Percentiles rank a stretch among this genome's conserved stretches.
phyloP scores from a whole-genome alignment of 2,888 invertebrate species.

The Hyposoter didymator region DNA sequence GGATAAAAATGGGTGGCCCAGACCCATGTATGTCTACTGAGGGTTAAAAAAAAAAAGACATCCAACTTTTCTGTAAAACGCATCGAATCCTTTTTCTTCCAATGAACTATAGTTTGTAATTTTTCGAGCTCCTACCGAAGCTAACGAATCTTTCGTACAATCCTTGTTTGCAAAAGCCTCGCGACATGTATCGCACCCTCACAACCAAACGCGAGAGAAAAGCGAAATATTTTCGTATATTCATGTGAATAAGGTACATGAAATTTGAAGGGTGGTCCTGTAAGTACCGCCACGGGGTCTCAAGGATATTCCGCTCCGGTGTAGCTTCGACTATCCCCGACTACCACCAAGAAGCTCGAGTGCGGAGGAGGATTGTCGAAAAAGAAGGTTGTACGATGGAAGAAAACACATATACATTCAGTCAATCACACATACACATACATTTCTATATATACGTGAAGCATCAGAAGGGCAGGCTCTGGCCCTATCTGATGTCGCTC shows the following conservation, averaged over 20 bases:
- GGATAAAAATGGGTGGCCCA: too few species aligned
- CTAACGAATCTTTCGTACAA: slow-evolving; percentile 20
- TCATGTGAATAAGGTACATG: slow-evolving; percentile 34
- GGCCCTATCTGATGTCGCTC: slow-evolving; percentile 83
- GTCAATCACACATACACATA: neutral
- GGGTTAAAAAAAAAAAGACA: neutral
- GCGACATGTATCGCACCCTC: slow-evolving; percentile 35
- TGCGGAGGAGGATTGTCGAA: slow-evolving; percentile 20
- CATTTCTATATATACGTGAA: neutral
- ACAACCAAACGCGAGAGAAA: slow-evolving; percentile 35
- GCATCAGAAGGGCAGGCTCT: slow-evolving; percentile 65
- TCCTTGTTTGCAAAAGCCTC: neutral
- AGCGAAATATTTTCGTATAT: slow-evolving; percentile 46
- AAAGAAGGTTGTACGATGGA: slow-evolving; percentile 57
- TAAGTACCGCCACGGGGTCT: slow-evolving; percentile 55
- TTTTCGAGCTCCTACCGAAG: neutral
- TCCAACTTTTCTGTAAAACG: neutral
- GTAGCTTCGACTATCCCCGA: slow-evolving; percentile 60
- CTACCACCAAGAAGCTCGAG: slow-evolving; percentile 36
- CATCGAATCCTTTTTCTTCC: neutral
- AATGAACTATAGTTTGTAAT: neutral
- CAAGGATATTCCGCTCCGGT: slow-evolving; percentile 53
- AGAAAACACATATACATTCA: slow-evolving; percentile 23
- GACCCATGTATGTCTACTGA: too few species aligned
- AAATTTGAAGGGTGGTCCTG: slow-evolving; percentile 63